Evolutionary conservation across 92 coral and sea anemone genomes (phyloP).

Genomic region (Pocillopora grandis): DNA sequence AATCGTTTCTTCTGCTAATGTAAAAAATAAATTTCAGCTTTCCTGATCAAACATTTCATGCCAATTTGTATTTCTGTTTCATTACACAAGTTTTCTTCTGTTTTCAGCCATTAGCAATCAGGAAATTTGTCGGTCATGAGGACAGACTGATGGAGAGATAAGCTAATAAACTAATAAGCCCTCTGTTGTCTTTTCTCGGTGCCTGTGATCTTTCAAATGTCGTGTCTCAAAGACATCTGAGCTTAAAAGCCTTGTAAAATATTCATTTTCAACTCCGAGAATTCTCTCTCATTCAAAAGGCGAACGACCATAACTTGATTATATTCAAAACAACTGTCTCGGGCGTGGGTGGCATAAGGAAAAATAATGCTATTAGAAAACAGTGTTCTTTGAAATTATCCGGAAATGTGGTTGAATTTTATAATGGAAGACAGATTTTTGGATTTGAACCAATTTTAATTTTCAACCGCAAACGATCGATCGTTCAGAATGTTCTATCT

Average conservation of each 20-base stretch:
- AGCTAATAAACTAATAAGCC: constrained; percentile 21
- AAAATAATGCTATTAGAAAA: neutral
- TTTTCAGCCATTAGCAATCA: neutral
- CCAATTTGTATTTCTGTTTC: neutral
- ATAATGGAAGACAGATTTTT: neutral
- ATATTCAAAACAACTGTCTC: neutral
- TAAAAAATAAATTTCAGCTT: neutral
- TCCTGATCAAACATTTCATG: constrained; percentile 9
- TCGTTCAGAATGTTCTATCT: neutral
- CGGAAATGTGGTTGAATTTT: constrained; percentile 24
- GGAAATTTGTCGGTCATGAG: constrained; percentile 25
- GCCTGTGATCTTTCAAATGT: constrained; percentile 10
- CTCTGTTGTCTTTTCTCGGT: constrained; percentile 12
- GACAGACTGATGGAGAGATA: constrained; percentile 16
- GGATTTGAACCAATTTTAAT: constrained; percentile 13
- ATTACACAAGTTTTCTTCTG: neutral
- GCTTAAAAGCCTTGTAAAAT: neutral
- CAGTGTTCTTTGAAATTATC: neutral
- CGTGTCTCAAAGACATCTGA: neutral
- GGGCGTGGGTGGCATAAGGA: neutral
- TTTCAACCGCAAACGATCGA: constrained; percentile 8
- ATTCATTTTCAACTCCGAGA: neutral
- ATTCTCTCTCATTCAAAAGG: neutral
- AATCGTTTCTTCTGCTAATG: constrained; percentile 21
- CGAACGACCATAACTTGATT: neutral